Conservation (phyloP, 2,797 vertebrate genomes). For the Rhabdophis nuchalis region DNA sequence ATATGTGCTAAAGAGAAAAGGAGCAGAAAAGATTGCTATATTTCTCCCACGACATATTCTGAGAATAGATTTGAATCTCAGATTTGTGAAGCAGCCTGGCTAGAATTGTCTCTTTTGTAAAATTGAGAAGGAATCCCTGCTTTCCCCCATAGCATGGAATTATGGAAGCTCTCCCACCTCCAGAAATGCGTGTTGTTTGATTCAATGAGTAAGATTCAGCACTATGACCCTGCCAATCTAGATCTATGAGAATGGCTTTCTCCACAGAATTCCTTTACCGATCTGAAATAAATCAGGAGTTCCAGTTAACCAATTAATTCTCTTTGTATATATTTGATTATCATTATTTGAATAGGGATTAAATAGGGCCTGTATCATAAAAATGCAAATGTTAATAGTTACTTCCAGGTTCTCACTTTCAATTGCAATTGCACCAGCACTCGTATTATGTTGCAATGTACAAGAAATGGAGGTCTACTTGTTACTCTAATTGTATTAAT, state of each 20-base stretch:
- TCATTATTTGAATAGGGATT: neutral
- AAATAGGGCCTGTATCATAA: neutral
- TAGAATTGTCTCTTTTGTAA: neutral
- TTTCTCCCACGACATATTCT: neutral
- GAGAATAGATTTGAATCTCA: neutral
- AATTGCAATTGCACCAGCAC: neutral
- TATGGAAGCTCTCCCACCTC: neutral
- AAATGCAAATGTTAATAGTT: neutral
- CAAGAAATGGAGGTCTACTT: neutral
- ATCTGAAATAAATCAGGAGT: neutral
- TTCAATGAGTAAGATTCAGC: no score
- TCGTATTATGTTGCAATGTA: neutral
- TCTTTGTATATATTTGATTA: neutral
- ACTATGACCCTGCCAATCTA: neutral
- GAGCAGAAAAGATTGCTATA: neutral
- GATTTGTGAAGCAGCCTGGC: neutral
- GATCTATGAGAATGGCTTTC: neutral
- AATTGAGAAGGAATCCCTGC: neutral
- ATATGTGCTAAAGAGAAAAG: neutral
- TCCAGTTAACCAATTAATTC: neutral
- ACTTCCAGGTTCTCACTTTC: neutral
- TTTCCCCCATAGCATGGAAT: neutral
- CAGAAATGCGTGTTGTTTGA: neutral
- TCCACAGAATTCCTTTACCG: neutral
- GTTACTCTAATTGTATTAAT: neutral